phyloP scores from a whole-genome alignment of 2,113 vertebrate species.

The Cryptotis parvus region DNA sequence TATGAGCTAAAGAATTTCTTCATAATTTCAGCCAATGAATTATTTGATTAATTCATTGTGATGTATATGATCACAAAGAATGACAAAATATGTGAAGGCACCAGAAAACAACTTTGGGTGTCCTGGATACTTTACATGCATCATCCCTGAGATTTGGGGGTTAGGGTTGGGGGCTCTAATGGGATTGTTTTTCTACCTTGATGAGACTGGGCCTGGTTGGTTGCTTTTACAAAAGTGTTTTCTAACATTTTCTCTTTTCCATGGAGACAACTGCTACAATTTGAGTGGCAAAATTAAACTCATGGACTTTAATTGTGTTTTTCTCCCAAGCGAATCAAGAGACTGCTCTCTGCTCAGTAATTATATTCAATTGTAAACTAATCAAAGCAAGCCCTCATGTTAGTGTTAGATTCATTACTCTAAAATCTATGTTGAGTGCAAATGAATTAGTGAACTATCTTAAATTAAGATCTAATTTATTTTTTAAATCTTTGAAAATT shows the following conservation, averaged over 20 bases:
- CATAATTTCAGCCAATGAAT: neutral
- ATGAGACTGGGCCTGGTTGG: neutral
- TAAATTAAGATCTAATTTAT: slow-evolving; percentile 30
- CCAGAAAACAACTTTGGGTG: neutral
- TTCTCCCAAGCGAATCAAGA: slow-evolving; percentile 51
- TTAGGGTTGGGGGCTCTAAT: neutral
- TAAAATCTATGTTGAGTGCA: slow-evolving; percentile 47
- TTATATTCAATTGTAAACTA: slow-evolving; percentile 73
- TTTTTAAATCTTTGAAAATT: slow-evolving; percentile 48
- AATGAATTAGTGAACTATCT: slow-evolving; percentile 63
- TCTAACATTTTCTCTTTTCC: slow-evolving; percentile 24
- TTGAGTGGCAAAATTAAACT: neutral
- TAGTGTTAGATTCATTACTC: neutral
- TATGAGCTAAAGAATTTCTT: neutral
- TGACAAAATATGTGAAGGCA: neutral
- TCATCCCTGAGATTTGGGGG: neutral
- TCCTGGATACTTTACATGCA: neutral
- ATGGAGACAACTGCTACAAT: slow-evolving; percentile 53
- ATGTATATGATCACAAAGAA: neutral
- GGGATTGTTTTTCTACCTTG: neutral
- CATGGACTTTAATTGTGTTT: slow-evolving; percentile 59
- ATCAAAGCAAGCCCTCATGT: slow-evolving; percentile 48
- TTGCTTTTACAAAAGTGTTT: neutral
- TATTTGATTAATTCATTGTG: neutral
- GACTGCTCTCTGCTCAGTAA: slow-evolving; percentile 69